Conservation (phyloP, 2,888 invertebrate genomes). For the Theodoxus fluviatilis region DNA sequence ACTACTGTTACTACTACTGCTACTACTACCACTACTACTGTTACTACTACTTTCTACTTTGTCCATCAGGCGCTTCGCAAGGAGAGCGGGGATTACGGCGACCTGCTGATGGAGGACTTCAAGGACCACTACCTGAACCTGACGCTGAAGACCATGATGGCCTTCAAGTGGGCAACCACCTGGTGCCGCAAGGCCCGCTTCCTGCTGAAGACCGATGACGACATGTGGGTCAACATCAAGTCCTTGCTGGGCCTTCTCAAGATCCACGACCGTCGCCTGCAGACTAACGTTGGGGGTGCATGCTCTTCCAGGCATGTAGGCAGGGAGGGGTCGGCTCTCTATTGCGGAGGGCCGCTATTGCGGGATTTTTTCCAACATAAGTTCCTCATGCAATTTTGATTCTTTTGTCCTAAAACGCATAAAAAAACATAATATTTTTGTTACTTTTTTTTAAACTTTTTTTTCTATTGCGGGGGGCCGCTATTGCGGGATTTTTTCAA, state of each 20-base stretch:
- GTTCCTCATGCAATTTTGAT: too few relatives aligned
- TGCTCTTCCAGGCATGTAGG: constrained; percentile 36
- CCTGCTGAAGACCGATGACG: constrained; percentile 47
- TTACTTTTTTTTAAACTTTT: too few relatives aligned
- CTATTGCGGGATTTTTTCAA: too few relatives aligned
- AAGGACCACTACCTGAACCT: constrained; percentile 35
- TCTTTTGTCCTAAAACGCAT: too few relatives aligned
- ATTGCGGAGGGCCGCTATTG: too few relatives aligned
- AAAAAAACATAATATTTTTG: too few relatives aligned
- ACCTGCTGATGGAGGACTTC: constrained; percentile 36
- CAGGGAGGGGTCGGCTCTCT: too few relatives aligned
- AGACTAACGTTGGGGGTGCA: constrained; percentile 36
- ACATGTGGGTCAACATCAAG: constrained; percentile 43
- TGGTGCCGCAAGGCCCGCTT: constrained; percentile 32
- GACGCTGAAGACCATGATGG: constrained; percentile 38
- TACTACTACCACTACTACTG: too few relatives aligned
- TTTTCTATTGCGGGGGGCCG: too few relatives aligned
- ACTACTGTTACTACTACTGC: too few relatives aligned
- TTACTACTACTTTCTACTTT: neutral
- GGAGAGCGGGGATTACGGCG: constrained; percentile 31
- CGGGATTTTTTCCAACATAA: too few relatives aligned
- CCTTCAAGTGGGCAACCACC: constrained; percentile 32
- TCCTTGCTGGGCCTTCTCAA: constrained; percentile 23
- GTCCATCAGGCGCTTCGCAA: constrained; percentile 13
- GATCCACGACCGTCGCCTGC: constrained; percentile 23